A percentile compares a stretch with the other conserved stretches of the same genome.
Evolutionary conservation across 2,113 vertebrate genomes (phyloP).

Genomic region (Leptobrachium leishanense): DNA sequence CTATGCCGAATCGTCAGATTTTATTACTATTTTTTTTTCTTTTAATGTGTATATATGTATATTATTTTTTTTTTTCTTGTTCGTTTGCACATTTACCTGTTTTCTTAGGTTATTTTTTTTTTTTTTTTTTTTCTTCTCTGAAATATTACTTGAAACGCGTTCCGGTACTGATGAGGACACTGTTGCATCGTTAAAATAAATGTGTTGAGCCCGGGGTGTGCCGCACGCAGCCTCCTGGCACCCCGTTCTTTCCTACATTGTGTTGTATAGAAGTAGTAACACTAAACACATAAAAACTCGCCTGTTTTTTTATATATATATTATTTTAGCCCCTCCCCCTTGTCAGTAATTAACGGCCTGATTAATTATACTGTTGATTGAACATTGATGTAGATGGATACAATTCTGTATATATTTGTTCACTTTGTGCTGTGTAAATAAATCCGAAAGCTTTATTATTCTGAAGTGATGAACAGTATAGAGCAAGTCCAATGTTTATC

Average conservation of each 20-base stretch:
- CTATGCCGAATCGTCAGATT: constrained; percentile 45
- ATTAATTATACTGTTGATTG: too few species aligned
- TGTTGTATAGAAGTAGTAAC: constrained; percentile 2
- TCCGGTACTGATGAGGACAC: constrained; percentile 47
- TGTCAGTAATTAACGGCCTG: constrained; percentile 34
- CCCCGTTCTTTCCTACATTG: too few species aligned
- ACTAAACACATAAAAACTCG: neutral
- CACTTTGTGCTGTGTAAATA: constrained; percentile 70
- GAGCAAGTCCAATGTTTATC: neutral
- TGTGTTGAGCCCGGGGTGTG: too few species aligned
- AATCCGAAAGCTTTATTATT: constrained; percentile 69
- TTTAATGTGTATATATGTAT: too few species aligned
- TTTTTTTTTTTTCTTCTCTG: too few species aligned
- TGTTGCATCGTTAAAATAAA: neutral
- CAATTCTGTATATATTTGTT: constrained; percentile 62
- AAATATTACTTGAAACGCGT: constrained; percentile 68
- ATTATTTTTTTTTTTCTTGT: constrained; percentile 48
- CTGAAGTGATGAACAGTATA: constrained; percentile 66
- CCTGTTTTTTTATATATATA: too few species aligned
- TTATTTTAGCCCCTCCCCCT: constrained; percentile 51
- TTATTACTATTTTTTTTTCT: constrained; percentile 43
- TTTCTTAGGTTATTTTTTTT: too few species aligned
- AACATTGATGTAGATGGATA: constrained; percentile 49
- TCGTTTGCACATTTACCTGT: constrained; percentile 65
- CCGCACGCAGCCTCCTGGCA: too few species aligned